Base-by-base conservation (phyloP, 2,888 invertebrate genomes). In the Deroplatys truncata region DNA sequence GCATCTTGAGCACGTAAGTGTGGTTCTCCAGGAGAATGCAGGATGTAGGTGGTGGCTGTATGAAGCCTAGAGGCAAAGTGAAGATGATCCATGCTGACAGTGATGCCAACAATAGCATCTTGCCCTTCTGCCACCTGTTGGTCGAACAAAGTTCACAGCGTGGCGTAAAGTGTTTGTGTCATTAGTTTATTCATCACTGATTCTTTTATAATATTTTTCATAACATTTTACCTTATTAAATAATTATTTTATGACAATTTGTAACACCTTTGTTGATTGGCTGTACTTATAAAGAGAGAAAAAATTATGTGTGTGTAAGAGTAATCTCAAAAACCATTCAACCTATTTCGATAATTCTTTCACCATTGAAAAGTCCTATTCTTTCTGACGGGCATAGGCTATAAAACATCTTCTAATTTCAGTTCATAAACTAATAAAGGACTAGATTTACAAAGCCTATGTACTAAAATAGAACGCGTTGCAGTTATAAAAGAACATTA, bases 21-120 rank as follows among this genome's bases (percentile, higher is more conserved):
- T 94, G 94, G 92, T 97, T 97, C 89, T 94, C 94, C 15, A 92
- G 92, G 8, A 94, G 92, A 93, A 98, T 96, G 93, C 99, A 99
- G n/a, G 97, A 96, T 89, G 98, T 97, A 1, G 98, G 97, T 84
- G 98, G 97, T 0, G 99, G 99, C 93, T 98, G 98, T 92, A 99
- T 98, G 94, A 99, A 98, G 90, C 98, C 98, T 92, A 99, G 94
- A 1, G 99, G 98, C 92, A 99, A 95, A 84, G 99, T 99, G 94
- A 99, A 99, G 90, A 99, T 95, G 90, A 99, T 98, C 98, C 99
- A 99, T 90, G 98, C 98, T 85, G 97, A 96, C 88, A 99, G 94
- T 0, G 99, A 98, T 87, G 97, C 97, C 89, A 99, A 94, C 90
- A 99, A 95, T 91, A 99, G 95, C 91, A 97, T 95, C 93, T 98